Evolutionary conservation across 1,140 invertebrate species (phyloP).

Genomic region (Sipha flava): DNA sequence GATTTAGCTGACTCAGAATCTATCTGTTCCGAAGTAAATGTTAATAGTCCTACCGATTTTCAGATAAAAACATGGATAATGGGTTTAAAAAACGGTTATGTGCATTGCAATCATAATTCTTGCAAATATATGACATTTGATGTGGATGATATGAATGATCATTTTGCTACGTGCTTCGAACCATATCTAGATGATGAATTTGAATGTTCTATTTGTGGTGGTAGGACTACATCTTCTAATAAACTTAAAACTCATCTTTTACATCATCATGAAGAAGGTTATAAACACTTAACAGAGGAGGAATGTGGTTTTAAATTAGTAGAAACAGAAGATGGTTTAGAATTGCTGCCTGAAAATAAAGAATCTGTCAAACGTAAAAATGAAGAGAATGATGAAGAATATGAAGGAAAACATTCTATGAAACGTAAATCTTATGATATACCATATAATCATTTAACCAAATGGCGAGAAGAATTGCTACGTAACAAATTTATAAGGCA

Average conservation of each 20-base stretch:
- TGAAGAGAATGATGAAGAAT: constrained; percentile 11
- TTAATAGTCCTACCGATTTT: constrained; percentile 8
- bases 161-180: constrained; percentile 37
- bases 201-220: constrained; percentile 26
- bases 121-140: constrained; percentile 38
- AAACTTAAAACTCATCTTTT: constrained; percentile 27
- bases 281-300: constrained; percentile 22
- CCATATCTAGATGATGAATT: constrained; percentile 27
- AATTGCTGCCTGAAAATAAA: constrained; percentile 7
- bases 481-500: constrained; percentile 25
- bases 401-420: constrained; percentile 8
- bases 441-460: constrained; percentile 25
- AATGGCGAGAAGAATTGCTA: constrained; percentile 18
- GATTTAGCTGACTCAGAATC: constrained; percentile 5
- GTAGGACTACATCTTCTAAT: constrained; percentile 23
- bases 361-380: neutral
- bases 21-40: constrained; percentile 22
- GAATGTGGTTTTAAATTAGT: constrained; percentile 30
- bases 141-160: constrained; percentile 38
- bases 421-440: constrained; percentile 25
- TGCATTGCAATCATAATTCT: constrained; percentile 38
- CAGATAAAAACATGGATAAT: constrained; percentile 7
- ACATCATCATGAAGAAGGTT: constrained; percentile 23
- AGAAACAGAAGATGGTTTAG: constrained; percentile 14
- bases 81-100: constrained; percentile 36